phyloP scores from a whole-genome alignment of 1,140 invertebrate species.

The Drosophila mayri region DNA sequence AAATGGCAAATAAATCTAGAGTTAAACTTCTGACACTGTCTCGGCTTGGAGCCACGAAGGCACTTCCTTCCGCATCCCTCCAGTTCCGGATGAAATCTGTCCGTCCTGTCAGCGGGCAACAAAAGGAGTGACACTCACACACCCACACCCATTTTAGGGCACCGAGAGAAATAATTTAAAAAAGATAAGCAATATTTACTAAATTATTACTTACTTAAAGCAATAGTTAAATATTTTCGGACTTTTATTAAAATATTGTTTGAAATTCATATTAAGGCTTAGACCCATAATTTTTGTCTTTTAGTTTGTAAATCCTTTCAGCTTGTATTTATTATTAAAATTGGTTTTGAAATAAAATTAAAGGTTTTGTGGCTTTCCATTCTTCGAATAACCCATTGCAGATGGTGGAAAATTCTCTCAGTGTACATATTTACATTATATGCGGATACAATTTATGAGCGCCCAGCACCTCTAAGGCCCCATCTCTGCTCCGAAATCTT shows the following conservation, averaged over 20 bases:
- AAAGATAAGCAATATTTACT: not conserved
- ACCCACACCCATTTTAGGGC: slow-evolving; percentile 8
- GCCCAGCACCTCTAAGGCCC: slow-evolving; percentile 41
- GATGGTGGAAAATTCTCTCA: not conserved
- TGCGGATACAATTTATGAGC: slow-evolving; percentile 64
- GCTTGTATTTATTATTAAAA: not conserved
- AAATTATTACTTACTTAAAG: not conserved
- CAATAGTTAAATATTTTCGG: too few relatives aligned
- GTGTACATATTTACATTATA: slow-evolving; percentile 20
- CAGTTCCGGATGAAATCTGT: slow-evolving; percentile 58
- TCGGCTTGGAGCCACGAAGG: slow-evolving; percentile 57
- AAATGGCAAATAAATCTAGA: slow-evolving; percentile 73
- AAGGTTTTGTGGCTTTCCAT: too few relatives aligned
- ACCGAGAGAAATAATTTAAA: not conserved
- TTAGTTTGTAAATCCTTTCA: too few relatives aligned
- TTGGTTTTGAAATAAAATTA: not conserved
- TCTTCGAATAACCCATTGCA: too few relatives aligned
- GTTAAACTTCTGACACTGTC: slow-evolving; percentile 78
- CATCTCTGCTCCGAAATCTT: slow-evolving; percentile 65
- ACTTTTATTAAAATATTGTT: too few relatives aligned
- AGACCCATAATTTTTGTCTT: too few relatives aligned
- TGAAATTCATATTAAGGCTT: too few relatives aligned
- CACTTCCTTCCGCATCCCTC: slow-evolving; percentile 41
- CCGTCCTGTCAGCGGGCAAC: slow-evolving; percentile 67
- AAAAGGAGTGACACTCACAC: slow-evolving; percentile 55